Conservation (phyloP, 2,888 invertebrate genomes). For the Aleiodes testaceus region DNA sequence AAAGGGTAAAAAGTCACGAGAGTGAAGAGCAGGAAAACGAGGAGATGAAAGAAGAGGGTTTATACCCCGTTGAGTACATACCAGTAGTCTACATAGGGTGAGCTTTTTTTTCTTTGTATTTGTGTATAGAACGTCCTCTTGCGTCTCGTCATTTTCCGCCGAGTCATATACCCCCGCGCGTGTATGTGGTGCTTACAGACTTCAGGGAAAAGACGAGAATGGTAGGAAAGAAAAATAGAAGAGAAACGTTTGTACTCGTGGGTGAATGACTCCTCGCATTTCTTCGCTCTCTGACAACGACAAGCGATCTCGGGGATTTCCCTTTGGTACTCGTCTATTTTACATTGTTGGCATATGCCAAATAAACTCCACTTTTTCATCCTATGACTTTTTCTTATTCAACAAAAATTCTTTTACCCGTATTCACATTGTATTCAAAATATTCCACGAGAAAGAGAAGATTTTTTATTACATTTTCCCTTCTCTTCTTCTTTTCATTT, state of each 20-base stretch:
- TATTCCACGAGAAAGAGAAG: too few species aligned
- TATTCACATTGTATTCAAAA: neutral
- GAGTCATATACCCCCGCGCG: constrained; percentile 24
- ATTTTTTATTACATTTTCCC: neutral
- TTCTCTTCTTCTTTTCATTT: neutral
- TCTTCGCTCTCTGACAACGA: constrained; percentile 27
- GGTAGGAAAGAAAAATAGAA: neutral
- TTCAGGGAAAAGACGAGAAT: constrained; percentile 30
- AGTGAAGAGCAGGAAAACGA: constrained; percentile 39
- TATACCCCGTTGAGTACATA: constrained; percentile 12
- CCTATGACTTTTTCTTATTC: neutral
- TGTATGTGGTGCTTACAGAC: constrained; percentile 27
- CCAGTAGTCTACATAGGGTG: constrained; percentile 7
- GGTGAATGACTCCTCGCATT: constrained; percentile 42
- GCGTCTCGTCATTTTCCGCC: constrained; percentile 43
- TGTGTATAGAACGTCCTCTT: constrained; percentile 30
- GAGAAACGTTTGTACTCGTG: constrained; percentile 11
- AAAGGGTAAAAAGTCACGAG: constrained; percentile 44
- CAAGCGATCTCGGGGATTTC: constrained; percentile 39
- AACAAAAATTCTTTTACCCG: neutral
- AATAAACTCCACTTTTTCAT: constrained; percentile 37
- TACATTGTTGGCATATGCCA: constrained; percentile 37
- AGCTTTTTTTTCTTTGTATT: constrained; percentile 20
- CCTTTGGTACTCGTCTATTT: constrained; percentile 38
- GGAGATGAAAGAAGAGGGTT: constrained; percentile 40